Evolutionary conservation across 2,888 invertebrate genomes (phyloP), one percentile per base, ranked within the genome.

Genomic region (Myathropa florea): DNA sequence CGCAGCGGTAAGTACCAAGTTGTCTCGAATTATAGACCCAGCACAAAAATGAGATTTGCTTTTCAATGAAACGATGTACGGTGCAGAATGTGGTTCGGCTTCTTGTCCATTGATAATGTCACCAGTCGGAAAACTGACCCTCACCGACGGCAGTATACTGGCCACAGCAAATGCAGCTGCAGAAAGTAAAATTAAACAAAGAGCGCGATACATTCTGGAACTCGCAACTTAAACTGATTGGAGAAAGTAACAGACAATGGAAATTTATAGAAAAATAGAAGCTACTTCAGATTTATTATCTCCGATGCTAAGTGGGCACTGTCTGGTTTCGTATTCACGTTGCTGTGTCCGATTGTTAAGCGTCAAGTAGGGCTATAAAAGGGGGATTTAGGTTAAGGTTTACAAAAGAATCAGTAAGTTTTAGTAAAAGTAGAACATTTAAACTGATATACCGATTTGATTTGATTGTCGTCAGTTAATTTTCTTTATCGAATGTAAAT

Each of bases 21-120:
- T 88, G 24, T 91, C 89, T 83, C 39, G 80, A 73, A 94, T 88
- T 88, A 94, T 91, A 46, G 93, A 91, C 21, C 93, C 94, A 23
- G 93, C 94, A 71, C 94, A 94, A 21, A 90, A 88, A 88, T 94
- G 94, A 1, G 90, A 28, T 59, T 89, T 89, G 3, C 83, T 89
- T 0, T 18, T 70, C 53, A 94, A 70, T 0, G 94, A 93, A 6
- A 93, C 92, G 60, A 93, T 93, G 88, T 93, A 93, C 0, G 93
- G 93, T 4, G 93, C 93, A 12, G 92, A 88, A 73, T 93, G 92
- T 2, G 92, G 91, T 0, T 46, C 33, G 0, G 93, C 93, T 26
- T 93, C 90, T 24, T 90, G 88, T 36, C 92, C 92, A 67, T 92
- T 92, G 84, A 92, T 91, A 72, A 92, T 90, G 33, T 89, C 89